Evolutionary conservation across 2,888 invertebrate genomes (phyloP), one percentile per base, ranked within the genome.

Genomic region (Ametastegia equiseti): DNA sequence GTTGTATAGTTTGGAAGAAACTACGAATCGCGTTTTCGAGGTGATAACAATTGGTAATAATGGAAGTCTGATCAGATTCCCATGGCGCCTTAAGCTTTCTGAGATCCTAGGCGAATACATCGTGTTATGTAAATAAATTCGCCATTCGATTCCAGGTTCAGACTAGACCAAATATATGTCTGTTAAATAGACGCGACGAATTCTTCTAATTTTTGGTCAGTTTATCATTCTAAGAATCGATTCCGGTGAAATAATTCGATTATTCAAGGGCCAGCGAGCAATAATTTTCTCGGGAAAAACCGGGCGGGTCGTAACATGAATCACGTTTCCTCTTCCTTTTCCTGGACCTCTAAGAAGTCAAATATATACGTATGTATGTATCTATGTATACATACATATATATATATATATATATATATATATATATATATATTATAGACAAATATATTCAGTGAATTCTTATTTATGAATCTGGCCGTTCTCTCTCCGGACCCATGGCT

Each of bases 361-460:
- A 30, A 57, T 23, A 60, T 60, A 60, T 30, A 60, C 15, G 15
- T 15, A 7, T 15, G 13, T 60, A 13, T n/a, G 27, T 60, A 13
- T 3, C n/a, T 30, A 30, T 4, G 33, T 1, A 7, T 60, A 13
- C 5, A 60, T 60, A 13, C 13, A 27, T 30, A 30, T 4, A 63
- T 1, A 7, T 7, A 23, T 4, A 11, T 15, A 42, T 6, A 3
- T 42, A 54, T 54, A 45, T 45, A 45, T 13, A 45, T 7, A 7
- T 54, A 33, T 19, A 19, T 13, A n/a, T 27, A 27, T 11, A 36
- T 23, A 19, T 50, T 36, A 54, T 54, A 50, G 71, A 47, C 30
- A 47, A 45, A 71, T 75, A 75, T 75, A 75, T 54, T 75, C 50
- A 75, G 75, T 75, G 75, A 75, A 75, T 75, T 75, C 54, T 75